A percentile compares a stretch with the other conserved stretches of the same genome.
phyloP scores from a whole-genome alignment of 2,797 vertebrate species.

The Tapirus indicus region DNA sequence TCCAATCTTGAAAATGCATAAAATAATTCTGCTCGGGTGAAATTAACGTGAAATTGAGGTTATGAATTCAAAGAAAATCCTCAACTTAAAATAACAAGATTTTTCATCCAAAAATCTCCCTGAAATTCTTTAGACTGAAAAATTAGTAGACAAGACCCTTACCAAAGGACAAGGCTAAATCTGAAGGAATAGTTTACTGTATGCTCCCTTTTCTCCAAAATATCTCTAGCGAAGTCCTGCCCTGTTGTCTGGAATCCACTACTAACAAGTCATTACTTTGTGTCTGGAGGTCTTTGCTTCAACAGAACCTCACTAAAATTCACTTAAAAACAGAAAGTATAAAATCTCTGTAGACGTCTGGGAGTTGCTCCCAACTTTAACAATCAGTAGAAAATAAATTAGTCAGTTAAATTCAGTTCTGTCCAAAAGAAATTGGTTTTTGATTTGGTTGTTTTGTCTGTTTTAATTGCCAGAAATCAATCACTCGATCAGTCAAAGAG shows the following conservation, averaged over 20 bases:
- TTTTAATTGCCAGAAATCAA: conserved; percentile 28
- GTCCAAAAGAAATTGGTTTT: background rate
- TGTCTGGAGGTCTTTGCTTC: background rate
- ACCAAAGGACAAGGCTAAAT: background rate
- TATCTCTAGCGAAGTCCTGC: background rate
- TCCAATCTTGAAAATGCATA: background rate
- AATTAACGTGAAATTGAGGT: conserved; percentile 23
- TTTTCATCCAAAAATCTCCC: conserved; percentile 57
- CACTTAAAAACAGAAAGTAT: conserved; percentile 52
- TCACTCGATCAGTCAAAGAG: background rate
- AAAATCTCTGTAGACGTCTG: conserved; percentile 45
- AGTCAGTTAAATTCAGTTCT: conserved; percentile 19
- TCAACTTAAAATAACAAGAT: conserved; percentile 38
- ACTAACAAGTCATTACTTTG: conserved; percentile 32
- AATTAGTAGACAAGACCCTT: conserved; percentile 1
- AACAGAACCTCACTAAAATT: conserved; percentile 50
- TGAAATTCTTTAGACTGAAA: background rate
- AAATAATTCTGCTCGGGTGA: conserved; percentile 33
- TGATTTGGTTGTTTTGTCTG: background rate
- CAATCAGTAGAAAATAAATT: background rate
- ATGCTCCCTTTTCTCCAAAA: background rate
- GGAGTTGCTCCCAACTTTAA: conserved; percentile 9
- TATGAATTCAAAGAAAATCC: conserved; percentile 39
- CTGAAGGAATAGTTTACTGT: background rate
- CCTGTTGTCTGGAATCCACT: background rate